Percentiles rank a stretch among this genome's conserved stretches.
phyloP scores from a whole-genome alignment of 2,888 invertebrate genomes.

The Clunio marinus region DNA sequence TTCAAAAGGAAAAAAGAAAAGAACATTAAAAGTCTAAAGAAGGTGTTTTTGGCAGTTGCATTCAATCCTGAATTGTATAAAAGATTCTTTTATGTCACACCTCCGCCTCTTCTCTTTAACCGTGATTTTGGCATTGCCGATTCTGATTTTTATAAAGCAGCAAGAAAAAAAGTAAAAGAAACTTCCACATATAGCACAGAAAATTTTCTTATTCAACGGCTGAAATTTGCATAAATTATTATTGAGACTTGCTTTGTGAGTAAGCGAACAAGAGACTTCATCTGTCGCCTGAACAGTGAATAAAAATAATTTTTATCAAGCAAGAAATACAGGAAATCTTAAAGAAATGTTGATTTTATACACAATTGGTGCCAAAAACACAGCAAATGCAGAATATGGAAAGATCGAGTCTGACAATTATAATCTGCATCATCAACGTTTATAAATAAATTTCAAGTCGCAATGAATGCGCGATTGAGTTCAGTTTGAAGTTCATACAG shows the following conservation, averaged over 20 bases:
- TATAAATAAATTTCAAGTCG: not conserved
- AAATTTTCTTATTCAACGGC: conserved; percentile 25
- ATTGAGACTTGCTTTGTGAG: conserved; percentile 11
- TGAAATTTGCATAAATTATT: conserved; percentile 38
- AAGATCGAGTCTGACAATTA: not conserved
- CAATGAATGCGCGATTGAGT: not conserved
- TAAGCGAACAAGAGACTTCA: conserved; percentile 4
- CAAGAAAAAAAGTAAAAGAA: too few species aligned
- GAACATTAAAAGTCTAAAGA: not conserved
- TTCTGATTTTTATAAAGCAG: not conserved
- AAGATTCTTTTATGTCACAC: conserved; percentile 34
- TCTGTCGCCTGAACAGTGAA: conserved; percentile 21
- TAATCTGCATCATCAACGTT: conserved; percentile 30
- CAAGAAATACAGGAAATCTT: conserved; percentile 36
- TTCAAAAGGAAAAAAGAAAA: too few species aligned
- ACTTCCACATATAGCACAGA: conserved; percentile 11
- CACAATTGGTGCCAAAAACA: conserved; percentile 33
- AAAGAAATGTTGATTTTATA: conserved; percentile 37
- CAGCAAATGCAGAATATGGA: not conserved
- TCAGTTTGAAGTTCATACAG: conserved; percentile 7
- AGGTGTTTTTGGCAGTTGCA: conserved; percentile 35
- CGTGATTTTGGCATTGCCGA: not conserved
- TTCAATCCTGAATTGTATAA: conserved; percentile 22
- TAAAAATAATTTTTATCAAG: conserved; percentile 16
- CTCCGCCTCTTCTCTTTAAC: conserved; percentile 4